Evolutionary conservation across 1,140 invertebrate species (phyloP).

Genomic region (Parapsyche elsis): DNA sequence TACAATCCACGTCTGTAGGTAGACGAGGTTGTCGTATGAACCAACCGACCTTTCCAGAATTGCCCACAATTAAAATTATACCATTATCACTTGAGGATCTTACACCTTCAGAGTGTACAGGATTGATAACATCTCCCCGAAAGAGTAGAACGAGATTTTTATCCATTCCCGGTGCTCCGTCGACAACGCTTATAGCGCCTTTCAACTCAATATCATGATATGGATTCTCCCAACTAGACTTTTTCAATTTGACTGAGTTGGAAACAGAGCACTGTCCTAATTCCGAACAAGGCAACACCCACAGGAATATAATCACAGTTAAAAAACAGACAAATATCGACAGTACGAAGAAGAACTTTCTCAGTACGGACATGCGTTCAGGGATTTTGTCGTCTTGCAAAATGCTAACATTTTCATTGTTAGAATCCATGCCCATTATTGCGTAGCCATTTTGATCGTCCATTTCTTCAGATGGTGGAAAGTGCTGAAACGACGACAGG

Average conservation of each 20-base stretch:
- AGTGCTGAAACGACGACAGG: constrained; percentile 45
- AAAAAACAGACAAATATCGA: constrained; percentile 78
- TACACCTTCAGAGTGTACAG: constrained; percentile 66
- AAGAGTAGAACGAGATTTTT: constrained; percentile 79
- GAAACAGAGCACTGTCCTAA: constrained; percentile 71
- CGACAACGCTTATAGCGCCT: constrained; percentile 76
- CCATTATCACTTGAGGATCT: constrained; percentile 67
- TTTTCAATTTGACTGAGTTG: constrained; percentile 66
- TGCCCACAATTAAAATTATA: constrained; percentile 72
- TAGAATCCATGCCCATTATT: constrained; percentile 41
- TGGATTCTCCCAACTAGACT: constrained; percentile 76
- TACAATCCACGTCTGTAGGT: constrained; percentile 77
- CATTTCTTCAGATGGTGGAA: constrained; percentile 50
- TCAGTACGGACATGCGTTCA: constrained; percentile 60
- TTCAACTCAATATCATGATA: constrained; percentile 78
- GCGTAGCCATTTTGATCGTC: constrained; percentile 52
- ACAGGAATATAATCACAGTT: constrained; percentile 78
- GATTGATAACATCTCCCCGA: constrained; percentile 72
- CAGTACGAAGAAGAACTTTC: constrained; percentile 73
- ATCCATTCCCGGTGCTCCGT: constrained; percentile 69
- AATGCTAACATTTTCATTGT: constrained; percentile 51
- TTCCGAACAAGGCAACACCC: constrained; percentile 78
- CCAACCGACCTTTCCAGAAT: constrained; percentile 73
- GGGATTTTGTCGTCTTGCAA: constrained; percentile 48
- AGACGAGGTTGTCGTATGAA: constrained; percentile 71